Evolutionary conservation across 2,113 vertebrate species (phyloP).

Genomic region (Enhydra lutris): DNA sequence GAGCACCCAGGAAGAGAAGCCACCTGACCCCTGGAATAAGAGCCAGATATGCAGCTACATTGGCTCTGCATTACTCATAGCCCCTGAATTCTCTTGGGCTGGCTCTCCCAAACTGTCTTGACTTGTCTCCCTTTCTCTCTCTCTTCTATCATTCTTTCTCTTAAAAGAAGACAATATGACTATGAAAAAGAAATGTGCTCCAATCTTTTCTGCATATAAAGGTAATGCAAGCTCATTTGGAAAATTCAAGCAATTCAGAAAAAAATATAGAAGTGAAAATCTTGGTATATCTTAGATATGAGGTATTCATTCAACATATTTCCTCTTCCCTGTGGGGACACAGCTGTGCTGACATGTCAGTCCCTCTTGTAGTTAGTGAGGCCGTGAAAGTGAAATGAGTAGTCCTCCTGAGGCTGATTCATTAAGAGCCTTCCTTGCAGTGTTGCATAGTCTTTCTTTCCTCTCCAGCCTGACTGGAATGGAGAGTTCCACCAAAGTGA

Average conservation of each 20-base stretch:
- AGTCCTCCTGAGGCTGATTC: not conserved
- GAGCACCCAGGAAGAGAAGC: not conserved
- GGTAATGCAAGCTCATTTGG: not conserved
- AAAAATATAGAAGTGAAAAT: not conserved
- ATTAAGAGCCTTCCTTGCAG: not conserved
- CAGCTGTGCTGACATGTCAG: not conserved
- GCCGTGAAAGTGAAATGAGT: rapidly evolving
- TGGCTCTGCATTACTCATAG: too few relatives aligned
- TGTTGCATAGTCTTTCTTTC: not conserved
- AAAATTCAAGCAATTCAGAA: not conserved
- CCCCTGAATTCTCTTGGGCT: not conserved
- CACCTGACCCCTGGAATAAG: not conserved
- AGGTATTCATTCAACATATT: too few relatives aligned
- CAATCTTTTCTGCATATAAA: not conserved
- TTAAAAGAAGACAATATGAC: not conserved
- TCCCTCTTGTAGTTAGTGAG: not conserved
- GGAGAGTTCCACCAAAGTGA: not conserved
- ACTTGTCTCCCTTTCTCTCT: not conserved
- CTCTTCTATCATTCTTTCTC: not conserved
- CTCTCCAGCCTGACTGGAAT: not conserved
- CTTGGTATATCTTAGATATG: not conserved
- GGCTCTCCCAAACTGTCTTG: not conserved
- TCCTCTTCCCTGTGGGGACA: not conserved
- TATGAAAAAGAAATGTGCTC: not conserved
- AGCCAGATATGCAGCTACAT: rapidly evolving